Evolutionary conservation across 2,888 invertebrate genomes (phyloP).

Genomic region (Leptothorax acervorum): DNA sequence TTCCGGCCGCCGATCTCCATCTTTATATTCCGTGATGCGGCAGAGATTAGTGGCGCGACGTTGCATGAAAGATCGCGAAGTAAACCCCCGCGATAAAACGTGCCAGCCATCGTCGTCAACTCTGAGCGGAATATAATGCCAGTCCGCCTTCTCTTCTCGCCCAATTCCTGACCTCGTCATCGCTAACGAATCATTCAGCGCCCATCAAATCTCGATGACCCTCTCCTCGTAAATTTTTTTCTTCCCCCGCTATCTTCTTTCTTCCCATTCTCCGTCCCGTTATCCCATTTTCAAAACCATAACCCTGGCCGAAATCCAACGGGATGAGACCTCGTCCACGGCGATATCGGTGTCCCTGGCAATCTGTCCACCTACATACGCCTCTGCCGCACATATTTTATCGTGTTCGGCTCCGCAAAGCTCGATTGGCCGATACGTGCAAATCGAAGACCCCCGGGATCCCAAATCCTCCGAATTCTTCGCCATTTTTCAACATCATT

Average conservation of each 20-base stretch:
- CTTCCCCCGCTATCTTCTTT: background rate
- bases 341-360: slow-evolving; percentile 49
- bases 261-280: background rate
- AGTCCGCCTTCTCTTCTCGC: background rate
- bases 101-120: slow-evolving; percentile 29
- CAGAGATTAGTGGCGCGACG: slow-evolving; percentile 35
- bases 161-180: slow-evolving; percentile 4
- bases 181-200: slow-evolving; percentile 55
- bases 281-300: slow-evolving; percentile 37
- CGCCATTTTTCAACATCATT: background rate
- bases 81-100: slow-evolving; percentile 35
- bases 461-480: background rate
- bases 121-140: slow-evolving; percentile 59
- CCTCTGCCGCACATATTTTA: slow-evolving; percentile 27
- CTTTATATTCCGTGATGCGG: slow-evolving; percentile 30
- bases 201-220: slow-evolving; percentile 33
- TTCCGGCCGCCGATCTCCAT: slow-evolving; percentile 16
- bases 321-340: background rate
- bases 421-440: slow-evolving; percentile 8
- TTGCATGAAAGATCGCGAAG: slow-evolving; percentile 38
- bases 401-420: background rate
- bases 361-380: slow-evolving; percentile 55
- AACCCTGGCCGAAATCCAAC: slow-evolving; percentile 53
- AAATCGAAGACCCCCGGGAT: background rate
- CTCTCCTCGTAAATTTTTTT: slow-evolving; percentile 29